These are phyloP conservation scores for Syngnathus acus DNA, from an alignment of 2,797 vertebrate species.

Conservation along the genomic window DNA sequence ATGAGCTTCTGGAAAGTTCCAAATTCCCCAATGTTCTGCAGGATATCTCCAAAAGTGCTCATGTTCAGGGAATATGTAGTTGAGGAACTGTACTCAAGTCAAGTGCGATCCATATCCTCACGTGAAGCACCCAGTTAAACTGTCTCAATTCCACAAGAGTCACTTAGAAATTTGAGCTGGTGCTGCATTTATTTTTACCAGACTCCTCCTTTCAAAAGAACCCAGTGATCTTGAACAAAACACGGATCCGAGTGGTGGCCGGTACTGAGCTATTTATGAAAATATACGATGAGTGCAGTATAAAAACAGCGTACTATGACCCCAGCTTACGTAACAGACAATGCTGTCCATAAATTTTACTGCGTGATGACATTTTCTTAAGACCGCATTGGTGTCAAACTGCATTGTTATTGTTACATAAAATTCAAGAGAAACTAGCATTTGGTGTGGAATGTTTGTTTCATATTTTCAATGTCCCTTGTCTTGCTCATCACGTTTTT, in stretches of 20 bases:
- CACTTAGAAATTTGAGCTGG: background rate
- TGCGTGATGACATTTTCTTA: background rate
- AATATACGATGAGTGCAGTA: background rate
- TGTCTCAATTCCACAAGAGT: background rate
- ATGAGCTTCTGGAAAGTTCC: conserved; percentile 70
- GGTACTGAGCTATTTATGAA: background rate
- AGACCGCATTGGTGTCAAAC: background rate
- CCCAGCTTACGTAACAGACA: background rate
- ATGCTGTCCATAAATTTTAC: background rate
- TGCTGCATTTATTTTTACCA: background rate
- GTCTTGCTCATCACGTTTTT: no score
- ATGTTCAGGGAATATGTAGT: conserved; percentile 33
- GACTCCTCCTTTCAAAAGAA: background rate
- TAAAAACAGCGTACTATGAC: background rate
- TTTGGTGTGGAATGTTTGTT: background rate
- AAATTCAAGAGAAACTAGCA: background rate
- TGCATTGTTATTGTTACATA: background rate
- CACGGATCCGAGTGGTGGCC: background rate
- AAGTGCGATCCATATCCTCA: background rate
- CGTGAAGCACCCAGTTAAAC: background rate
- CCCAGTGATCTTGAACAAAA: background rate
- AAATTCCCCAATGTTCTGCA: conserved; percentile 66
- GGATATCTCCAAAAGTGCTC: conserved; percentile 64
- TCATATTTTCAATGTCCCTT: no score
- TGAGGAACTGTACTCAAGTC: background rate